Evolutionary conservation across 2,113 vertebrate species (phyloP).

Genomic region (Sminthopsis crassicaudata): DNA sequence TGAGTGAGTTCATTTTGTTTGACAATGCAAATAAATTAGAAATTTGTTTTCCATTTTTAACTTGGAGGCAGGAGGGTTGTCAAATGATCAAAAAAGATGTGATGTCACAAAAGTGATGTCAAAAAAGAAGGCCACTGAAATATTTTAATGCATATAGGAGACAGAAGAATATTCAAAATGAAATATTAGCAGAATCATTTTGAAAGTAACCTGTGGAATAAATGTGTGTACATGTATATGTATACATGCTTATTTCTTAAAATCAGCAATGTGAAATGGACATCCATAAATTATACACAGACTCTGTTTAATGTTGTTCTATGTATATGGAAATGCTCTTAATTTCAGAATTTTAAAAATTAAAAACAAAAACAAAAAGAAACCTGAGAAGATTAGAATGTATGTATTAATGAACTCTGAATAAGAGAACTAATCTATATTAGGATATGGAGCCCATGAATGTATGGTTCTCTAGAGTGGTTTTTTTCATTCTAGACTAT

Average conservation of each 20-base stretch:
- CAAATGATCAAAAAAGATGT: too few species aligned
- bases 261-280: background rate
- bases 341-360: background rate
- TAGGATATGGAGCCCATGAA: background rate
- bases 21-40: background rate
- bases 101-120: background rate
- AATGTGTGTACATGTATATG: background rate
- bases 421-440: background rate
- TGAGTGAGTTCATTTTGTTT: background rate
- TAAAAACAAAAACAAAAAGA: background rate
- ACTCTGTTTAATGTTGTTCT: too few species aligned
- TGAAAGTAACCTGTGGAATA: background rate
- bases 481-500: background rate
- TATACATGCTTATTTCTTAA: background rate
- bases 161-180: background rate
- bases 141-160: background rate
- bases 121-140: background rate
- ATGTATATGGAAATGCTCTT: background rate
- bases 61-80: background rate
- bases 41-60: background rate
- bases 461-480: background rate
- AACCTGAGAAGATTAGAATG: background rate
- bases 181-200: background rate
- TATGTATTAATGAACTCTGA: background rate
- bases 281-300: background rate